Conservation (phyloP, 2,888 invertebrate species). For the Yponomeuta sedellus region DNA sequence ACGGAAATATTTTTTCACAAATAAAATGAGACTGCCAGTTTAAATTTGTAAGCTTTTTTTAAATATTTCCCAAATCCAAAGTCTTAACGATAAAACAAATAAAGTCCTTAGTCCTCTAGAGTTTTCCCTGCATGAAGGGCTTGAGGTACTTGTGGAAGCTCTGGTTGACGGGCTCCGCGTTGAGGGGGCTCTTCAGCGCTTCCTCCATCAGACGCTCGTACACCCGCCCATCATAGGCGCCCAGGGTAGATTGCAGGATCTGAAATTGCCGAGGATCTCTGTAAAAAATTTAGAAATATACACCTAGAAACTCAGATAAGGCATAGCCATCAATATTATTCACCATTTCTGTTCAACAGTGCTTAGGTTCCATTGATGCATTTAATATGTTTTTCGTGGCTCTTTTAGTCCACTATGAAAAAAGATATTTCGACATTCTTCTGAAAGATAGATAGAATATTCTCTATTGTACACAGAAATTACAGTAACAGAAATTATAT, state of each 20-base stretch:
- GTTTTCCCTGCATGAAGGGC: slow-evolving; percentile 85
- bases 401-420: no score
- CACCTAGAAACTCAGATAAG: no score
- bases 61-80: background rate
- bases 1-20: slow-evolving; percentile 9
- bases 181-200: slow-evolving; percentile 88
- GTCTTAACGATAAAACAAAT: background rate
- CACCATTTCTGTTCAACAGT: no score
- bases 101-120: slow-evolving; percentile 44
- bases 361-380: no score
- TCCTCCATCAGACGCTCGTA: slow-evolving; percentile 87
- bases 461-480: no score
- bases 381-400: background rate
- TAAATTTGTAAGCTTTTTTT: slow-evolving; percentile 15
- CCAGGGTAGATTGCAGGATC: slow-evolving; percentile 82
- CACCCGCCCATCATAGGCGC: slow-evolving; percentile 88
- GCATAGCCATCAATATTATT: no score
- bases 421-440: no score
- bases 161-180: slow-evolving; percentile 85
- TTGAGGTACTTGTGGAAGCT: slow-evolving; percentile 85
- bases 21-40: slow-evolving; percentile 22
- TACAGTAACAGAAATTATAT: no score
- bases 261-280: slow-evolving; percentile 23
- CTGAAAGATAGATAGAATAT: no score
- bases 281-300: background rate